Evolutionary conservation across 2,113 vertebrate species (phyloP).

Genomic region (Eudyptes chrysolophus): DNA sequence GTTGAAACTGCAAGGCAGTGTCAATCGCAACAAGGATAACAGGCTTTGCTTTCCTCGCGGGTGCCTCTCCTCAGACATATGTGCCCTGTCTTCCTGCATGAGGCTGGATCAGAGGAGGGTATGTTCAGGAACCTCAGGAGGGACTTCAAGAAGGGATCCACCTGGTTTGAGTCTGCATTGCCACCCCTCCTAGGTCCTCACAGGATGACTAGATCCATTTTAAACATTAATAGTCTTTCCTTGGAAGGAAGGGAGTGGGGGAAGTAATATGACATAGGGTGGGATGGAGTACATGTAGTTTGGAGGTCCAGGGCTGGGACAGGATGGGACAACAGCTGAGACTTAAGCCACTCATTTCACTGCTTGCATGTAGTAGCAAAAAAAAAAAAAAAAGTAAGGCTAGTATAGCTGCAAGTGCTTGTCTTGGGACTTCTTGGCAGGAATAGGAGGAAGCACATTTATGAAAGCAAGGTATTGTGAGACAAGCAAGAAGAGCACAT

Average conservation of each 20-base stretch:
- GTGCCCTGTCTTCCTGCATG: not conserved
- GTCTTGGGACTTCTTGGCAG: not conserved
- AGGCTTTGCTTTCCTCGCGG: not conserved
- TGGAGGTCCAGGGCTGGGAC: not conserved
- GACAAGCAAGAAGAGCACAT: not conserved
- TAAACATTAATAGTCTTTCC: not conserved
- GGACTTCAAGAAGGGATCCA: not conserved
- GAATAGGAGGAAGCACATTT: not conserved
- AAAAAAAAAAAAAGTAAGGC: not conserved
- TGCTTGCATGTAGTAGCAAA: not conserved
- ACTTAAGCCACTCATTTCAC: not conserved
- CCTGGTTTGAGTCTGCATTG: not conserved
- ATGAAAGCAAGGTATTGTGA: not conserved
- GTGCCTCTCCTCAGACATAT: fast-evolving
- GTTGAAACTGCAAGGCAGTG: not conserved
- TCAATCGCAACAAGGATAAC: not conserved
- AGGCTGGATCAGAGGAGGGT: not conserved
- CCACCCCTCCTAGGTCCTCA: not conserved
- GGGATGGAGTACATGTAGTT: not conserved
- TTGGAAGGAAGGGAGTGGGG: not conserved
- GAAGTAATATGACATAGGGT: not conserved
- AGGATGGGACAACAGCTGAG: not conserved
- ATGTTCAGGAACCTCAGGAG: not conserved
- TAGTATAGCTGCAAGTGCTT: not conserved
- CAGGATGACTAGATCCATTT: not conserved